Percentiles rank a stretch among this genome's conserved stretches.
Evolutionary conservation across 2,113 vertebrate genomes (phyloP).

Genomic region (Tragelaphus strepsiceros): DNA sequence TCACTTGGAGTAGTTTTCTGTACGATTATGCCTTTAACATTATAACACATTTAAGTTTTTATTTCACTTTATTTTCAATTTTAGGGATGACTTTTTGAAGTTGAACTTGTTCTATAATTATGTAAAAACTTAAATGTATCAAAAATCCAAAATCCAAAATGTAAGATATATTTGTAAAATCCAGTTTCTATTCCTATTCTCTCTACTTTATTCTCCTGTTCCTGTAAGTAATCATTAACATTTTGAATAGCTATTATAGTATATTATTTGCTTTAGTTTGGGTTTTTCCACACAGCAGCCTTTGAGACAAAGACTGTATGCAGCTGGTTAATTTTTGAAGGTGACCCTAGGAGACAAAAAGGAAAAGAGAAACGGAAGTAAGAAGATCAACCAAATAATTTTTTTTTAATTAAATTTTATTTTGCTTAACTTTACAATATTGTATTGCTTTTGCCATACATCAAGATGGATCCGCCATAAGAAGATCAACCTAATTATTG

Average conservation of each 20-base stretch:
- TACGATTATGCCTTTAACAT: not conserved
- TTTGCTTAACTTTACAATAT: too few relatives aligned
- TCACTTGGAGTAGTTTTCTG: not conserved
- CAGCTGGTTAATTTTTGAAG: not conserved
- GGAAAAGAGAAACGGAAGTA: not conserved
- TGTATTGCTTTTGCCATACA: too few relatives aligned
- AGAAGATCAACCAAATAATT: too few relatives aligned
- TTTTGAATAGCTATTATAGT: not conserved
- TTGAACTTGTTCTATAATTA: conserved; percentile 34
- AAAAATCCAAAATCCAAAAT: not conserved
- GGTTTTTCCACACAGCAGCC: not conserved
- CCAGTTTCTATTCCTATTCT: conserved; percentile 22
- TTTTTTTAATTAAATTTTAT: too few relatives aligned
- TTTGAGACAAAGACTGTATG: not conserved
- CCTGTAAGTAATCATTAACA: not conserved
- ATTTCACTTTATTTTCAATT: conserved; percentile 22
- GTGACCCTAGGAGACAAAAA: not conserved
- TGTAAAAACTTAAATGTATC: conserved; percentile 19
- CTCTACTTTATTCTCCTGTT: not conserved
- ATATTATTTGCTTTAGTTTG: not conserved
- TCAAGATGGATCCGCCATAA: not conserved
- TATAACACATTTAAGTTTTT: not conserved
- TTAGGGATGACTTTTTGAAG: conserved; percentile 14
- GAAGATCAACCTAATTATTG: not conserved
- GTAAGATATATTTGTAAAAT: not conserved